Conservation (phyloP, 2,888 invertebrate species). For the Torymus tubicola region DNA sequence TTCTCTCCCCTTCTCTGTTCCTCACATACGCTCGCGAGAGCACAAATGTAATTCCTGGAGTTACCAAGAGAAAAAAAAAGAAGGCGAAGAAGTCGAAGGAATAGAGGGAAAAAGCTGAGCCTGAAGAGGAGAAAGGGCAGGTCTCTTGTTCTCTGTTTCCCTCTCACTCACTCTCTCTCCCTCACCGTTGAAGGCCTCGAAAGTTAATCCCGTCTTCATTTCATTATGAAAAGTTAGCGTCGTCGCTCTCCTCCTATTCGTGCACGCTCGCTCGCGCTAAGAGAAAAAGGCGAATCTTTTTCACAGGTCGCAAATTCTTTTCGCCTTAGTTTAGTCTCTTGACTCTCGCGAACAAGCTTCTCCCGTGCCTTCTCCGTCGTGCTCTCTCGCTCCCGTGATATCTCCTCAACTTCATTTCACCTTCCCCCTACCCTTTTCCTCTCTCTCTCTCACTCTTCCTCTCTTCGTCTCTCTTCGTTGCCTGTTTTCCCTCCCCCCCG, state of each 20-base stretch:
- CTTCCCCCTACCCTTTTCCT: neutral
- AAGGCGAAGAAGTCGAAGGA: neutral
- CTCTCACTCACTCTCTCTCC: neutral
- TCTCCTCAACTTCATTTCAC: constrained; percentile 41
- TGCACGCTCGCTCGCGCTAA: neutral
- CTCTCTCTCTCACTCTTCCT: constrained; percentile 19
- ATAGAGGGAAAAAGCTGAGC: constrained; percentile 9
- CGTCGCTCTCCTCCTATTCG: constrained; percentile 6
- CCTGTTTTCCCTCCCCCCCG: neutral
- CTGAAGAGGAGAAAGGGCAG: neutral
- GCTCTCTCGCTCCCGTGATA: too few species aligned
- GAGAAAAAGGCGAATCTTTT: constrained; percentile 54
- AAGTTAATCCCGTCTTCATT: constrained; percentile 58
- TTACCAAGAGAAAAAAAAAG: neutral
- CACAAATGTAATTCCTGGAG: neutral
- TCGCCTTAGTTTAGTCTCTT: constrained; percentile 46
- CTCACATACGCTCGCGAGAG: too few species aligned
- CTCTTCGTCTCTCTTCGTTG: constrained; percentile 16
- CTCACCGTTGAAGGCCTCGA: constrained; percentile 39
- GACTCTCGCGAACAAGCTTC: constrained; percentile 37
- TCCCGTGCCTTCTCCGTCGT: constrained; percentile 5
- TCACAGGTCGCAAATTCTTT: constrained; percentile 58
- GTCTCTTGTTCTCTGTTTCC: too few species aligned
- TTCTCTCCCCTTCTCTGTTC: too few species aligned
- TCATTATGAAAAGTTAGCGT: constrained; percentile 57